Evolutionary conservation across 2,797 vertebrate genomes (phyloP), one percentile per base, ranked within the genome.

Genomic region (Cheirogaleus major): DNA sequence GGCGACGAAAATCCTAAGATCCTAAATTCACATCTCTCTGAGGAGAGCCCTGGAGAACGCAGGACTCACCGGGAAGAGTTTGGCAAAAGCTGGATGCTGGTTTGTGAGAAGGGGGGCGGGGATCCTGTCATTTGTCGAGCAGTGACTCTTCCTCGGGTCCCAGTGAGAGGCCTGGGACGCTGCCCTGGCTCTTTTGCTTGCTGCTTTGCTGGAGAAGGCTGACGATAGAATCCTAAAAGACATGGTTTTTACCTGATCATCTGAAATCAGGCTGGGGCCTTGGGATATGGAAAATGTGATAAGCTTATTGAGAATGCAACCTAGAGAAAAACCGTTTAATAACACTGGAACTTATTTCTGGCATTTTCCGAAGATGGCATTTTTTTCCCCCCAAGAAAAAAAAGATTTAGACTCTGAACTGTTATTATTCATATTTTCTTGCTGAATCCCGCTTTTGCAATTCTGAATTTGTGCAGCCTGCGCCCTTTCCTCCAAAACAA

Each of bases 221-320:
- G 18, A 52, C 27, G 79, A 90, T 50, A 84, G 79, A 97, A 50
- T 89, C 59, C 69, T 35, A n/a, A 73, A 93, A 89, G 57, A 87
- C 92, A 57, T 6, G 70, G 30, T 32, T 79, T 94, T 85, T 75
- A 43, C 78, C 45, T 57, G 90, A 80, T 82, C 92, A 86, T 85
- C 35, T 70, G n/a, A 76, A 91, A 78, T 89, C 63, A 93, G 75
- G 67, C 38, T 75, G 78, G 57, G 32, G 63, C 45, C 85, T 87
- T 69, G 70, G 86, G 83, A 57, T 94, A n/a, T 63, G 27, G 81
- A 70, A 91, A 95, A 86, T 85, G 84, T 32, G 30, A 63, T 88
- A 85, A 93, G 87, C 63, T 92, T 95, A 52, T 92, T 82, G 93
- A 81, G 48, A 95, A 85, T 83, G n/a, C 72, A 90, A 85, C 30